Evolutionary conservation across 2,888 invertebrate species (phyloP).

Genomic region (Nipponacmea schrenckii): DNA sequence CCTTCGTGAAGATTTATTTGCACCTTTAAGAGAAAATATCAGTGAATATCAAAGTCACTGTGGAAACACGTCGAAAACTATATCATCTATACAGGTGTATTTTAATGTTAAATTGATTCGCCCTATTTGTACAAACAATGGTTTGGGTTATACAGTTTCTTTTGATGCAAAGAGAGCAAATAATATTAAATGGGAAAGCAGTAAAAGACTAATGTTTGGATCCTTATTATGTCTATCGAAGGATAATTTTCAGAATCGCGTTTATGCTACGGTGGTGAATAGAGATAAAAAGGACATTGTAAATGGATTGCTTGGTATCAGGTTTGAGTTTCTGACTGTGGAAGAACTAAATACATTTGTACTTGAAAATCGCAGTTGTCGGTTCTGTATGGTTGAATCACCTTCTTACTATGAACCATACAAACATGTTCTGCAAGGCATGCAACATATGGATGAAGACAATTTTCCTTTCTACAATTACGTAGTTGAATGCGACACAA

Average conservation of each 20-base stretch:
- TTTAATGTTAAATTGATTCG: constrained; percentile 41
- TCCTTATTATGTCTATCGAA: constrained; percentile 79
- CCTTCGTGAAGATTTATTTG: constrained; percentile 81
- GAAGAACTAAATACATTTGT: constrained; percentile 11
- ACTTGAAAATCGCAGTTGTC: constrained; percentile 23
- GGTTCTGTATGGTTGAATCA: constrained; percentile 78
- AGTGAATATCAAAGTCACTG: constrained; percentile 67
- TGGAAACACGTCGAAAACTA: background rate
- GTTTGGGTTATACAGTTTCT: constrained; percentile 39
- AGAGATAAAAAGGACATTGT: constrained; percentile 44
- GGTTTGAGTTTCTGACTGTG: constrained; percentile 32
- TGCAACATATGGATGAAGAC: constrained; percentile 72
- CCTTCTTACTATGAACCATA: constrained; percentile 86
- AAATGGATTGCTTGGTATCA: constrained; percentile 50
- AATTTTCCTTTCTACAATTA: constrained; percentile 50
- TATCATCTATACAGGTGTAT: constrained; percentile 41
- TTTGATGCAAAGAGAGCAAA: constrained; percentile 30
- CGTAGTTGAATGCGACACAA: constrained; percentile 40
- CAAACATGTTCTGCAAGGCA: constrained; percentile 77
- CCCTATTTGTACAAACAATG: constrained; percentile 37
- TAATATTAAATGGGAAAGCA: constrained; percentile 67
- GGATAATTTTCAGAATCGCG: constrained; percentile 76
- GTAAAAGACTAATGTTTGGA: constrained; percentile 78
- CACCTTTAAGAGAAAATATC: constrained; percentile 78
- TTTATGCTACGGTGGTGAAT: constrained; percentile 74